A percentile compares a stretch with the other conserved stretches of the same genome.
Conservation (phyloP, 2,113 vertebrate species). For the Zosterops borbonicus region DNA sequence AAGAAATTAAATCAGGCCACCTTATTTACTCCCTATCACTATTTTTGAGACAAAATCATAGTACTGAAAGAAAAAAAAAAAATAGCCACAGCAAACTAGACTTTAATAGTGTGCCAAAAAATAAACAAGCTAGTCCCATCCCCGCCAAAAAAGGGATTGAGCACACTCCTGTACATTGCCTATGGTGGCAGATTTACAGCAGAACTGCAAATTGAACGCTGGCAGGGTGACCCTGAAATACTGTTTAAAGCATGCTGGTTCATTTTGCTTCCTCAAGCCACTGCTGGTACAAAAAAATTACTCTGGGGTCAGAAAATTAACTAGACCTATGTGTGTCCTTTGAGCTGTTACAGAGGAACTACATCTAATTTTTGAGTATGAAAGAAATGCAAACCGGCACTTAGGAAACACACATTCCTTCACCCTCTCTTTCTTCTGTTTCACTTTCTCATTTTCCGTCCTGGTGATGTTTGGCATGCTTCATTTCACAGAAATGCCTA, state of each 20-base stretch:
- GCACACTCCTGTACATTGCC: not conserved
- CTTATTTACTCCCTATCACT: constrained; percentile 19
- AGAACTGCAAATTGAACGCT: not conserved
- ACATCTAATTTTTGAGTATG: not conserved
- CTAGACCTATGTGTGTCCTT: not conserved
- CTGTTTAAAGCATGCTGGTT: not conserved
- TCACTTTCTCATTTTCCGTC: not conserved
- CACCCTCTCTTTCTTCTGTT: not conserved
- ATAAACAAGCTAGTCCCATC: not conserved
- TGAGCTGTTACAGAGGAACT: not conserved
- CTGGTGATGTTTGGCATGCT: not conserved
- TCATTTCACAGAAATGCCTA: not conserved
- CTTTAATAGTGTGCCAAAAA: not conserved
- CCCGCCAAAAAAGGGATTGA: not conserved
- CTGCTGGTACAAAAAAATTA: not conserved
- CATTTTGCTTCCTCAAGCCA: not conserved
- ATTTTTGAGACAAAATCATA: not conserved
- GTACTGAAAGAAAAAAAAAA: not conserved
- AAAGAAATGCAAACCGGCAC: not conserved
- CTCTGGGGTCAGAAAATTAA: not conserved
- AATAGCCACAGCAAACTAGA: not conserved
- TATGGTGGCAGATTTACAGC: not conserved
- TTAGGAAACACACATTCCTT: not conserved
- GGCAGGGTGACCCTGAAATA: not conserved
- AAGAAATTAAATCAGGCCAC: constrained; percentile 35